phyloP scores from a whole-genome alignment of 2,888 invertebrate genomes.

The Polydrusus tereticollis region DNA sequence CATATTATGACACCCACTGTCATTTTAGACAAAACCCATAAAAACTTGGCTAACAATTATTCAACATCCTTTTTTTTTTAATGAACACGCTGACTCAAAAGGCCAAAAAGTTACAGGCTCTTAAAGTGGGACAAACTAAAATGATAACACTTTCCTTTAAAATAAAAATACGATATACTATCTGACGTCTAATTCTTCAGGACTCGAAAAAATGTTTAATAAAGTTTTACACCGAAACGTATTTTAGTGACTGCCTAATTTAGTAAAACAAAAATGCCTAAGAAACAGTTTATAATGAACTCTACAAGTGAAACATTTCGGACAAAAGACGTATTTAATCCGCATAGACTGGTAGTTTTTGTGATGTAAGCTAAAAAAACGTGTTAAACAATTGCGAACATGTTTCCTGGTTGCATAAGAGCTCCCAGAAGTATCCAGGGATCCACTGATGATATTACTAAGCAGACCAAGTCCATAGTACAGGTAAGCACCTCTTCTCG shows the following conservation, averaged over 20 bases:
- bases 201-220: too few relatives aligned
- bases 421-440: conserved; percentile 79
- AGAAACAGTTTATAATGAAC: not conserved
- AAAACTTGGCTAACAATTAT: too few relatives aligned
- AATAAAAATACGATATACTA: too few relatives aligned
- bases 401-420: conserved; percentile 80
- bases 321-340: conserved; percentile 1
- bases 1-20: too few relatives aligned
- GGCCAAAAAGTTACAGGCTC: too few relatives aligned
- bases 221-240: too few relatives aligned
- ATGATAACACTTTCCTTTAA: too few relatives aligned
- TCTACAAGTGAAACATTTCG: conserved; percentile 10
- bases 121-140: too few relatives aligned
- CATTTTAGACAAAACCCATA: too few relatives aligned
- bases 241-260: not conserved
- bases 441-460: conserved; percentile 82
- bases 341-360: conserved; percentile 4
- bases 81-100: too few relatives aligned
- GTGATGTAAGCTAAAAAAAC: conserved; percentile 10
- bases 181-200: too few relatives aligned
- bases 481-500: conserved; percentile 70
- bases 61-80: too few relatives aligned
- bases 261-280: not conserved
- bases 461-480: conserved; percentile 77
- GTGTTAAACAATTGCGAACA: conserved; percentile 54